These are phyloP conservation scores for Apostichopus californicus DNA, from an alignment of 35 echinoderm and acorn worm genomes.

Conservation along the genomic window DNA sequence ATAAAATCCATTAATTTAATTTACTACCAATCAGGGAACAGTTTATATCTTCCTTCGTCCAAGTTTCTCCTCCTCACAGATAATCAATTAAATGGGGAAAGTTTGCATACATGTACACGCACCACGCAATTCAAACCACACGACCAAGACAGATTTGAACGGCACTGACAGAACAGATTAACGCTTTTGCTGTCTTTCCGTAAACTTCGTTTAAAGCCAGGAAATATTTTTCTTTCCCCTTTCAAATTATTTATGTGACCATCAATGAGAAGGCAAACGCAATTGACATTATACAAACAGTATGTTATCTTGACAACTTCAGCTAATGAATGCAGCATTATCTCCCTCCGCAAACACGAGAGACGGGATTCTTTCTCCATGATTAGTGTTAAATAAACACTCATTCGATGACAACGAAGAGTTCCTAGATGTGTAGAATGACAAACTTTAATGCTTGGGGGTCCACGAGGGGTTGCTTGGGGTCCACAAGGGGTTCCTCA, in stretches of 20 bases:
- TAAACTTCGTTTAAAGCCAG: background rate
- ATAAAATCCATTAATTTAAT: background rate
- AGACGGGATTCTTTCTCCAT: background rate
- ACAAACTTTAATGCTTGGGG: background rate
- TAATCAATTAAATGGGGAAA: too few relatives aligned
- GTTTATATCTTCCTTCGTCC: too few relatives aligned
- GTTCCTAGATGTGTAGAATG: background rate
- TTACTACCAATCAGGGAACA: background rate
- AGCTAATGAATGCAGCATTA: background rate
- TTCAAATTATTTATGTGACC: slow-evolving; percentile 8
- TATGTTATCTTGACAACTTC: slow-evolving; percentile 15
- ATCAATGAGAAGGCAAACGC: background rate
- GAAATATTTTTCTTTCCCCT: slow-evolving; percentile 1
- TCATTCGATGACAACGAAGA: background rate
- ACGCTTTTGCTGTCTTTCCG: background rate
- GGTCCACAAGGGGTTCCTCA: background rate
- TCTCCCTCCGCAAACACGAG: background rate
- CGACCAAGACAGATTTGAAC: too few relatives aligned
- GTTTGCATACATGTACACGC: too few relatives aligned
- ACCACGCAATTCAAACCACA: too few relatives aligned
- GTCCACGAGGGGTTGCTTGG: background rate
- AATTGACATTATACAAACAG: slow-evolving; percentile 6
- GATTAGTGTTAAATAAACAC: slow-evolving; percentile 15
- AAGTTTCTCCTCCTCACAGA: too few relatives aligned
- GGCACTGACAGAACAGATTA: too few relatives aligned